Evolutionary conservation across 2,888 invertebrate species (phyloP).

Genomic region (Drosophila monieri): DNA sequence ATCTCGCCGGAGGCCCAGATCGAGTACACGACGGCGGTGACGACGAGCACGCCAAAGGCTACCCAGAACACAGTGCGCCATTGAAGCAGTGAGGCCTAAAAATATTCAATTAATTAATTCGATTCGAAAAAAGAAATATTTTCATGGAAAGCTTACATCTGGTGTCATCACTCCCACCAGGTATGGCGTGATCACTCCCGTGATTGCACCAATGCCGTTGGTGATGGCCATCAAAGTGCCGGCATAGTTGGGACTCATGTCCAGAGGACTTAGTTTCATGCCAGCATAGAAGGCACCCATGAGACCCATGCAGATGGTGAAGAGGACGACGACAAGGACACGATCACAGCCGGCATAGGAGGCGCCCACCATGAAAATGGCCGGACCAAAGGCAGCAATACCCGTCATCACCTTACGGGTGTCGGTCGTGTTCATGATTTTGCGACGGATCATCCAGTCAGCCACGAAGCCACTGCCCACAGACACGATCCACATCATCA

Average conservation of each 20-base stretch:
- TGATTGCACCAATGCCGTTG: conserved; percentile 89
- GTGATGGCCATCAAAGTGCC: conserved; percentile 89
- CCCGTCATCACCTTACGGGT: conserved; percentile 86
- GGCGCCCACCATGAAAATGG: conserved; percentile 88
- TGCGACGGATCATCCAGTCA: conserved; percentile 87
- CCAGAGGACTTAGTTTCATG: conserved; percentile 89
- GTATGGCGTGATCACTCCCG: conserved; percentile 89
- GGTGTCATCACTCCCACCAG: conserved; percentile 88
- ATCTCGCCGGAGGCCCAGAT: conserved; percentile 90
- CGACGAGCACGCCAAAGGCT: conserved; percentile 87
- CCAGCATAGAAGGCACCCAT: conserved; percentile 90
- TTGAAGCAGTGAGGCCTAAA: conserved; percentile 86
- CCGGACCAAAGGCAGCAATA: conserved; percentile 88
- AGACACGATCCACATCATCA: conserved; percentile 87
- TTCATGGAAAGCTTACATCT: conserved; percentile 85
- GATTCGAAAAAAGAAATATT: neutral
- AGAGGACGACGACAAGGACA: conserved; percentile 86
- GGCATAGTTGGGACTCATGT: conserved; percentile 88
- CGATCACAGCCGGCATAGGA: conserved; percentile 89
- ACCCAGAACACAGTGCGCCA: conserved; percentile 94
- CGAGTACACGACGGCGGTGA: conserved; percentile 89
- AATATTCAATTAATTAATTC: neutral
- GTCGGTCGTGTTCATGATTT: conserved; percentile 85
- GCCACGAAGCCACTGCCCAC: conserved; percentile 87
- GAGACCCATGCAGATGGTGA: conserved; percentile 88